Evolutionary conservation across 2,113 vertebrate genomes (phyloP).

Genomic region (Heptranchias perlo): DNA sequence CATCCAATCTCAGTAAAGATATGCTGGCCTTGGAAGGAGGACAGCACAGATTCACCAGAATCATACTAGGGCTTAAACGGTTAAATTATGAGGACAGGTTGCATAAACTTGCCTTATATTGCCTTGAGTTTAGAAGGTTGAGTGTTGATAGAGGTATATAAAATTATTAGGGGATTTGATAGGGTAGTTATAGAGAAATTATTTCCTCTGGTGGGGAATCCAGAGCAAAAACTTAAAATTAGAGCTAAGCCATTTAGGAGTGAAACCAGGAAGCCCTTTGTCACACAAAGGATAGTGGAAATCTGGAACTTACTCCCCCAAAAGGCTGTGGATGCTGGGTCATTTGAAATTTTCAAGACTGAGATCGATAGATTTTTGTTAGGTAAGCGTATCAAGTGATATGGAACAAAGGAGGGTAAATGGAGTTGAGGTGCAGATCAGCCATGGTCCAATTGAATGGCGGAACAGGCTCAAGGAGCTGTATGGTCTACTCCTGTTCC

Average conservation of each 20-base stretch:
- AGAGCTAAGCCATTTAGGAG: not conserved
- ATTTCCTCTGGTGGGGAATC: not conserved
- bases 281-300: not conserved
- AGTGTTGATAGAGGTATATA: not conserved
- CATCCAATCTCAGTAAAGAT: not conserved
- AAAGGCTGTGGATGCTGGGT: not conserved
- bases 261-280: not conserved
- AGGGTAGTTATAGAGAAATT: not conserved
- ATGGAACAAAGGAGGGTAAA: not conserved
- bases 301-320: not conserved
- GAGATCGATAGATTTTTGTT: not conserved
- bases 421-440: not conserved
- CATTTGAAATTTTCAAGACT: not conserved
- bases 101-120: not conserved
- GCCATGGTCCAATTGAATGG: not conserved
- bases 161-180: not conserved
- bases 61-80: not conserved
- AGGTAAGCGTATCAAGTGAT: too few relatives aligned
- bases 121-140: not conserved
- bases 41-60: not conserved
- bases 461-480: not conserved
- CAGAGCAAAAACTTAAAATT: not conserved
- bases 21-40: not conserved
- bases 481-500: not conserved
- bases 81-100: not conserved